Conservation (phyloP, 2,113 vertebrate species). For the Takifugu bimaculatus region DNA sequence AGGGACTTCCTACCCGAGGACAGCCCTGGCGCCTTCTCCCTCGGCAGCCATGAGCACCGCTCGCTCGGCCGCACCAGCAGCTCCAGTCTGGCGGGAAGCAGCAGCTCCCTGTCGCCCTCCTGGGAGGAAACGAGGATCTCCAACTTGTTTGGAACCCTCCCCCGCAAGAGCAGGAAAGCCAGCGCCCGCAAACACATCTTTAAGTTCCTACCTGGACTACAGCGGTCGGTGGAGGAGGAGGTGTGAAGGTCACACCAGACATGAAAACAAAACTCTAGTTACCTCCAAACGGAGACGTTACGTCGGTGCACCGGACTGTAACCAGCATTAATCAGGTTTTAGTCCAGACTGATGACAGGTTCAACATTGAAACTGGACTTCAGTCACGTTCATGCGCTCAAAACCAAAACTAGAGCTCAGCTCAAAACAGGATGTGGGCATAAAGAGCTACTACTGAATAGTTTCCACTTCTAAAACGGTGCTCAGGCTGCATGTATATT, state of each 20-base stretch:
- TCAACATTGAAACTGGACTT: background rate
- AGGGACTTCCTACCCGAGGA: conserved; percentile 41
- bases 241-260: background rate
- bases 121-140: conserved; percentile 72
- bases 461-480: conserved; percentile 44
- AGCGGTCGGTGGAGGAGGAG: conserved; percentile 86
- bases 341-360: background rate
- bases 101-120: conserved; percentile 77
- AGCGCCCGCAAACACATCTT: conserved; percentile 84
- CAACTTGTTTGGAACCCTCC: conserved; percentile 85
- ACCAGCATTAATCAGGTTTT: background rate
- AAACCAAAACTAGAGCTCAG: conserved; percentile 44
- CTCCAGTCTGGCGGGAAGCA: conserved; percentile 80
- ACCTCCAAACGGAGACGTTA: too few species aligned
- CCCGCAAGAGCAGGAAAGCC: conserved; percentile 76
- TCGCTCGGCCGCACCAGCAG: conserved; percentile 72
- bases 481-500: background rate
- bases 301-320: background rate
- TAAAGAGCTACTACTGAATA: conserved; percentile 31
- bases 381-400: conserved; percentile 17
- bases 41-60: conserved; percentile 62
- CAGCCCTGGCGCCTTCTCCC: conserved; percentile 30
- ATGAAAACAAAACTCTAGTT: too few species aligned
- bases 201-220: conserved; percentile 88
- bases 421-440: conserved; percentile 78